Percentiles rank a stretch among this genome's conserved stretches.
Evolutionary conservation across 2,888 invertebrate species (phyloP).

Genomic region (Folsomia manolachei): DNA sequence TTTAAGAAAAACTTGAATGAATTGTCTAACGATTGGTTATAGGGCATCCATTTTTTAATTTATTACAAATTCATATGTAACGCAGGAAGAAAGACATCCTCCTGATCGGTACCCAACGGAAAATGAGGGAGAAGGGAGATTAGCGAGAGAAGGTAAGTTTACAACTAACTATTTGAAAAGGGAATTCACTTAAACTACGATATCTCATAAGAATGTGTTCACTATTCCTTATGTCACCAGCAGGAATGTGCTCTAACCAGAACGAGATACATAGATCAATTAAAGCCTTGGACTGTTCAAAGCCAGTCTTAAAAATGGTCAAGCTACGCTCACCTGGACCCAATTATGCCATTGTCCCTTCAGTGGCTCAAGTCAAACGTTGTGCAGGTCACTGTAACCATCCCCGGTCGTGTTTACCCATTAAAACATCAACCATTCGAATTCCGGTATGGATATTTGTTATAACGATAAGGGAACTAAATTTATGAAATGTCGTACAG

Average conservation of each 20-base stretch:
- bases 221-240: constrained; percentile 7
- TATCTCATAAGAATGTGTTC: background rate
- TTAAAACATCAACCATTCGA: constrained; percentile 16
- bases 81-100: too few relatives aligned
- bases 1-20: too few relatives aligned
- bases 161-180: background rate
- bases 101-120: too few relatives aligned
- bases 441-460: constrained; percentile 32
- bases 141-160: background rate
- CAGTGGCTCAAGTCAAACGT: constrained; percentile 29
- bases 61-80: too few relatives aligned
- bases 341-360: constrained; percentile 25
- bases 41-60: too few relatives aligned
- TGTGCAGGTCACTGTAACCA: constrained; percentile 32
- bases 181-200: background rate
- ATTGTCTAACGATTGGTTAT: too few relatives aligned
- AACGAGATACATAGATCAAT: constrained; percentile 9
- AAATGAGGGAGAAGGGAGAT: background rate
- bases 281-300: background rate
- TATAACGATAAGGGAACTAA: background rate
- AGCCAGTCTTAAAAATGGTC: constrained; percentile 9
- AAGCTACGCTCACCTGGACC: constrained; percentile 29
- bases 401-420: constrained; percentile 25
- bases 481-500: background rate
- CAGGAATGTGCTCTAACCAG: background rate